A percentile compares a stretch with the other conserved stretches of the same genome.
phyloP scores from a whole-genome alignment of 1,140 invertebrate genomes.

The Holotrichia oblita region DNA sequence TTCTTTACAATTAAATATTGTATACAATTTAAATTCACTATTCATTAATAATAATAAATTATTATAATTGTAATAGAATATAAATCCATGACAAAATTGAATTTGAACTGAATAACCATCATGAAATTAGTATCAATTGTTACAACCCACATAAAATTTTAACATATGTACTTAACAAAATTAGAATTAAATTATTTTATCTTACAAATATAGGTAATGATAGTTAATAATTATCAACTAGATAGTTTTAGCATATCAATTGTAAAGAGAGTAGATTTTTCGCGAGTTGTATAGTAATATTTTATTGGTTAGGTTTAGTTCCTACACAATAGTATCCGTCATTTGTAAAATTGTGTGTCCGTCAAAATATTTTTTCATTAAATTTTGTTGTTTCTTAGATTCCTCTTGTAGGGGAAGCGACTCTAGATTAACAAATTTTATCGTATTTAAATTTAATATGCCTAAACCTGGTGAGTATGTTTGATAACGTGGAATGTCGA shows the following conservation, averaged over 20 bases:
- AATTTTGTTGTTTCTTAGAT: conserved; percentile 6
- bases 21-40: too few relatives aligned
- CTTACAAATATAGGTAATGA: too few relatives aligned
- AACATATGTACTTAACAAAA: too few relatives aligned
- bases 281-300: not conserved
- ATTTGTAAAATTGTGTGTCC: conserved; percentile 23
- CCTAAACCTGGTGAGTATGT: conserved; percentile 36
- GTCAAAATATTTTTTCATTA: conserved; percentile 32
- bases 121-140: too few relatives aligned
- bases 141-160: too few relatives aligned
- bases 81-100: too few relatives aligned
- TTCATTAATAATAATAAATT: too few relatives aligned
- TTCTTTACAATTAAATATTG: too few relatives aligned
- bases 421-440: conserved; percentile 6
- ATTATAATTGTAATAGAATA: too few relatives aligned
- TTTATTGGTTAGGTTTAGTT: conserved; percentile 14
- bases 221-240: too few relatives aligned
- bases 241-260: not conserved
- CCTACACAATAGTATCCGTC: not conserved
- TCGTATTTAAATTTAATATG: conserved; percentile 35
- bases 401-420: not conserved
- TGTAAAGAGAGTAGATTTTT: not conserved
- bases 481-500: not conserved
- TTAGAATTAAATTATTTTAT: too few relatives aligned
- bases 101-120: too few relatives aligned